These are phyloP conservation scores for Pangasius djambal DNA, from an alignment of 2,797 vertebrate species.

Conservation along the genomic window DNA sequence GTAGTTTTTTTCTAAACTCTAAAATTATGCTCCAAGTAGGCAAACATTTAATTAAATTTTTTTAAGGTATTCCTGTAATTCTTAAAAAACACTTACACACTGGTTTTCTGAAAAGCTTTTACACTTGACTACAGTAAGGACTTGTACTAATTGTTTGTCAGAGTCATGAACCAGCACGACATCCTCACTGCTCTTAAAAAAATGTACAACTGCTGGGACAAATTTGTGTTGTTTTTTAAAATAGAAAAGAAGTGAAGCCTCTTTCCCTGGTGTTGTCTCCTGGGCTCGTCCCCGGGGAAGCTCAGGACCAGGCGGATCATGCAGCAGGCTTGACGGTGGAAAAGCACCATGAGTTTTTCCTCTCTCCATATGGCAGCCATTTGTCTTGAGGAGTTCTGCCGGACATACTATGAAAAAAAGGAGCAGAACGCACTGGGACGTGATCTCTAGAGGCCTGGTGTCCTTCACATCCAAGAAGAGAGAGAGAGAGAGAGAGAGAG, in stretches of 20 bases:
- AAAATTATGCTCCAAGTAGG: neutral
- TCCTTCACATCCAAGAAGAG: slow-evolving; percentile 70
- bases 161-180: neutral
- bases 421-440: slow-evolving; percentile 70
- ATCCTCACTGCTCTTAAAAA: neutral
- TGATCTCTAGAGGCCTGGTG: slow-evolving; percentile 75
- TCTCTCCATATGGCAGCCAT: slow-evolving; percentile 81
- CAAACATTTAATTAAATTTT: neutral
- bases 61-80: neutral
- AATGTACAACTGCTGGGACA: neutral
- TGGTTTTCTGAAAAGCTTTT: neutral
- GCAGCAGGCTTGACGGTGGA: slow-evolving; percentile 39
- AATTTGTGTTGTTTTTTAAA: neutral
- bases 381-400: slow-evolving; percentile 75
- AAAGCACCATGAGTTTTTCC: slow-evolving; percentile 49
- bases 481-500: slow-evolving; percentile 40
- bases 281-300: slow-evolving; percentile 23
- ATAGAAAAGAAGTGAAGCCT: no score
- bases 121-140: neutral
- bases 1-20: neutral
- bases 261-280: slow-evolving; percentile 24
- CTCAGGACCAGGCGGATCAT: slow-evolving; percentile 4
- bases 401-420: slow-evolving; percentile 77
- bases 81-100: neutral
- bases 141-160: neutral